Percentiles rank a stretch among this genome's conserved stretches.
Conservation (phyloP, 2,888 invertebrate species). For the Rhingia campestris region DNA sequence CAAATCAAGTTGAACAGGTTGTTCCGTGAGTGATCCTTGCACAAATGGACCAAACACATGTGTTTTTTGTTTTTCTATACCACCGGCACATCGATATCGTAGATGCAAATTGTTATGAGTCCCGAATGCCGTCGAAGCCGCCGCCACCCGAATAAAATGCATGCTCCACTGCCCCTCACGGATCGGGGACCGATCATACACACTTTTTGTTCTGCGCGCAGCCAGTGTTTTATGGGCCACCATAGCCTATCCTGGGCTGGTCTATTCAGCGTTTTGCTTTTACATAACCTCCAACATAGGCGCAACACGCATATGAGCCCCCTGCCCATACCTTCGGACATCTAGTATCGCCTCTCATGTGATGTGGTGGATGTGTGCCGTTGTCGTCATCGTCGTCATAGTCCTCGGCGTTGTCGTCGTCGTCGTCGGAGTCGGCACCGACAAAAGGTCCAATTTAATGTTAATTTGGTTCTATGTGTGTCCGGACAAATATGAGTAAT, state of each 20-base stretch:
- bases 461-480: slow-evolving; percentile 75
- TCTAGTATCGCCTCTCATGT: slow-evolving; percentile 39
- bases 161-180: slow-evolving; percentile 44
- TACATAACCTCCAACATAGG: slow-evolving; percentile 68
- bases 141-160: slow-evolving; percentile 4
- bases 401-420: slow-evolving; percentile 18
- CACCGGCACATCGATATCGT: slow-evolving; percentile 48
- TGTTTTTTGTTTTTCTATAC: neutral
- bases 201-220: slow-evolving; percentile 44
- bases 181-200: slow-evolving; percentile 36
- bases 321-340: slow-evolving; percentile 38
- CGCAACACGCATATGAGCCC: slow-evolving; percentile 61
- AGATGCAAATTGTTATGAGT: slow-evolving; percentile 70
- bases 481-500: slow-evolving; percentile 76
- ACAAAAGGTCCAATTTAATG: slow-evolving; percentile 74
- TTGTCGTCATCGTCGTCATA: slow-evolving; percentile 44
- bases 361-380: slow-evolving; percentile 56
- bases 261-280: slow-evolving; percentile 67
- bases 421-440: slow-evolving; percentile 45
- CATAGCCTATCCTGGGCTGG: slow-evolving; percentile 63
- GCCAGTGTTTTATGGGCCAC: slow-evolving; percentile 65
- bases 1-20: slow-evolving; percentile 70
- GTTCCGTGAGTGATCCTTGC: slow-evolving; percentile 68
- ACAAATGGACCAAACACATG: slow-evolving; percentile 63
- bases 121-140: slow-evolving; percentile 59